Percentiles rank a stretch among this genome's conserved stretches.
Conservation (phyloP, 2,888 invertebrate genomes). For the Helobdella robusta region DNA sequence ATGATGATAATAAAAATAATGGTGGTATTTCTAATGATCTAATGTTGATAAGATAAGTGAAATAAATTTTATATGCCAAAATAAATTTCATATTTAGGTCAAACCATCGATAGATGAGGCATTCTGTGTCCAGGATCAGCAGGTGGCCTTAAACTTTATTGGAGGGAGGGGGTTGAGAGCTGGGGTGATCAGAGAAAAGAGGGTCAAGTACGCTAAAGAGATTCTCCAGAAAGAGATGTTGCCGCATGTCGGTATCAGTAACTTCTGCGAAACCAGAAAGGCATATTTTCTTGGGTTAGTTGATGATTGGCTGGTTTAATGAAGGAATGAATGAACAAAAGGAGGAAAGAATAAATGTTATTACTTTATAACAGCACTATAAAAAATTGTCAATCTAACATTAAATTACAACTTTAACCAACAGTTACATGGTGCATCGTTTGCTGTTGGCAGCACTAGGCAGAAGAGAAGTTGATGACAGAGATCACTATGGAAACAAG, state of each 20-base stretch:
- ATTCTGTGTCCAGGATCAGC: conserved; percentile 97
- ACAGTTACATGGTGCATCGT: conserved; percentile 94
- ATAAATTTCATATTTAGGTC: conserved; percentile 51
- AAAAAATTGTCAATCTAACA: no score
- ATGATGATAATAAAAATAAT: no score
- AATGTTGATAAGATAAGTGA: no score
- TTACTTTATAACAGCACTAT: no score
- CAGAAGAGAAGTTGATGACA: conserved; percentile 91
- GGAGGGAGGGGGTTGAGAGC: conserved; percentile 92
- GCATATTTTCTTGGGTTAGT: conserved; percentile 80
- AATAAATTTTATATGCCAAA: no score
- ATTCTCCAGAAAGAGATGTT: conserved; percentile 99
- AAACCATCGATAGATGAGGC: conserved; percentile 98
- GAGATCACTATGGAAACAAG: conserved; percentile 99
- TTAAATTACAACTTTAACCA: no score
- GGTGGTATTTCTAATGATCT: no score
- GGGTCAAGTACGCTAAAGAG: conserved; percentile 97
- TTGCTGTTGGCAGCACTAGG: conserved; percentile 76
- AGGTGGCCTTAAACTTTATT: conserved; percentile 94
- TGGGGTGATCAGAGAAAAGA: conserved; percentile 95
- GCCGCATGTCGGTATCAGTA: conserved; percentile 96
- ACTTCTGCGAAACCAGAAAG: conserved; percentile 98
- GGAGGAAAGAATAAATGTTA: no score
- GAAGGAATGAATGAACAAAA: no score
- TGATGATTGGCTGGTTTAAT: no score